A percentile compares a stretch with the other conserved stretches of the same genome.
phyloP scores from a whole-genome alignment of 2,888 invertebrate species.

The Cenopis cana region DNA sequence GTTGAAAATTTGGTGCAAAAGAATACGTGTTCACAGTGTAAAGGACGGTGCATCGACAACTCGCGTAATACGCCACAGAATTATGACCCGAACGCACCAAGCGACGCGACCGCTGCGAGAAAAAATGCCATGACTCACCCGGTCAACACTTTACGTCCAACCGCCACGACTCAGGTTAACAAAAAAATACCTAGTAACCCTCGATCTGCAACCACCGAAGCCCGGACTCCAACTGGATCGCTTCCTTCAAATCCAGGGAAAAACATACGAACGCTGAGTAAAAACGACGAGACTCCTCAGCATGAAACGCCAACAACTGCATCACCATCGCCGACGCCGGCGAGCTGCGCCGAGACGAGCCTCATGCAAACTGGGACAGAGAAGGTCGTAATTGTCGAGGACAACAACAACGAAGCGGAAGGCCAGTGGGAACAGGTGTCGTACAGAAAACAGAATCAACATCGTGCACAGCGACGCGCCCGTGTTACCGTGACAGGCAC shows the following conservation, averaged over 20 bases:
- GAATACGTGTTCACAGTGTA: too few species aligned
- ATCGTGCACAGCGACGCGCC: neutral
- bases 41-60: too few species aligned
- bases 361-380: too few species aligned
- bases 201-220: neutral
- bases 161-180: neutral
- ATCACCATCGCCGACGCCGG: neutral
- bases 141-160: too few species aligned
- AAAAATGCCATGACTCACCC: too few species aligned
- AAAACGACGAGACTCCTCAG: neutral
- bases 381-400: too few species aligned
- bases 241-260: neutral
- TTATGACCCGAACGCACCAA: too few species aligned
- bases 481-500: too few species aligned
- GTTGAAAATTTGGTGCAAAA: neutral
- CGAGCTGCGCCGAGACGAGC: too few species aligned
- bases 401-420: neutral
- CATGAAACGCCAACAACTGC: neutral
- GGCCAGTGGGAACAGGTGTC: neutral
- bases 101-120: too few species aligned
- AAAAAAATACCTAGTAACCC: neutral
- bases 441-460: neutral
- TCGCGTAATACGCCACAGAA: too few species aligned
- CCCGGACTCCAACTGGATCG: neutral
- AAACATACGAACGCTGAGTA: neutral